Evolutionary conservation across 1,140 invertebrate species (phyloP).

Genomic region (Papilio polyxenes): DNA sequence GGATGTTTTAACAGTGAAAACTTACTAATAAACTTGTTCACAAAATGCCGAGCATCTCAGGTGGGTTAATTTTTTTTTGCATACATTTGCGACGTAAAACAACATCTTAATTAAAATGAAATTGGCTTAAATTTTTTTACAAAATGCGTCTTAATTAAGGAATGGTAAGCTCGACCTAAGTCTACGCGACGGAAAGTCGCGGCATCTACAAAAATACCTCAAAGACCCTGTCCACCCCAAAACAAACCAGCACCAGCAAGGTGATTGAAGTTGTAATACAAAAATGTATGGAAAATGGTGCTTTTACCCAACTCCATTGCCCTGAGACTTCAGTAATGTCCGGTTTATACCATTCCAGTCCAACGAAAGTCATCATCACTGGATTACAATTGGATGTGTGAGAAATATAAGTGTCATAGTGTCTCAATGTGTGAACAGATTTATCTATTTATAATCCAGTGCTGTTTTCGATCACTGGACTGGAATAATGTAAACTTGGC

Average conservation of each 20-base stretch:
- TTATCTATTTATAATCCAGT: no score
- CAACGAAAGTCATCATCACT: no score
- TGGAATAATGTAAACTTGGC: no score
- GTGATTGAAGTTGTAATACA: constrained; percentile 42
- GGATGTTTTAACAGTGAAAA: neutral
- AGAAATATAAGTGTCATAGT: no score
- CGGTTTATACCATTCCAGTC: no score
- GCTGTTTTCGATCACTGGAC: no score
- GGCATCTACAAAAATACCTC: constrained; percentile 62
- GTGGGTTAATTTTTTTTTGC: neutral
- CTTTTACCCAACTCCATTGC: neutral
- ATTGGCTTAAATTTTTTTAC: constrained; percentile 56
- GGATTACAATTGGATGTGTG: no score
- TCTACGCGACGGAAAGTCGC: constrained; percentile 54
- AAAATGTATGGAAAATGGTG: constrained; percentile 43
- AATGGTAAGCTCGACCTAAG: constrained; percentile 59
- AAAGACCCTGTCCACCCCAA: constrained; percentile 64
- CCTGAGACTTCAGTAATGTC: no score
- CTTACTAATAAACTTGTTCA: neutral
- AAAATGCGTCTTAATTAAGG: constrained; percentile 58
- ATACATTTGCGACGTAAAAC: constrained; percentile 44
- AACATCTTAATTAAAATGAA: constrained; percentile 42
- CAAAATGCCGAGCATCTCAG: neutral
- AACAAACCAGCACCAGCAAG: constrained; percentile 68
- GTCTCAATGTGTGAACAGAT: no score